These are phyloP conservation scores for Zygothrica quintamaculata DNA, from an alignment of 2,888 invertebrate genomes.

Conservation along the genomic window DNA sequence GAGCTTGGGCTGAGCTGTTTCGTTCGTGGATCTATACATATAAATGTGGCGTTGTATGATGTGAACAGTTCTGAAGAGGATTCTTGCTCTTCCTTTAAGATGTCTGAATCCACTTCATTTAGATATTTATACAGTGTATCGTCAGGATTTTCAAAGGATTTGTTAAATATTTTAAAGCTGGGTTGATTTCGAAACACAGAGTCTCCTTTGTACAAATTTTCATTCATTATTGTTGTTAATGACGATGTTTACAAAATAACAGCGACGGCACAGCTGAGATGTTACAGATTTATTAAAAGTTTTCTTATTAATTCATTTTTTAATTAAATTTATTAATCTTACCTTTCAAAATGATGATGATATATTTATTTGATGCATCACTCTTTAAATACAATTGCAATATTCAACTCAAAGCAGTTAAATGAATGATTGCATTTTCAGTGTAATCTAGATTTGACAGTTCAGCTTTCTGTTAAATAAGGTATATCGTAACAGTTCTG, in stretches of 20 bases:
- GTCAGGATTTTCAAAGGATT: slow-evolving; percentile 62
- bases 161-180: slow-evolving; percentile 73
- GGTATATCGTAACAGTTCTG: no score
- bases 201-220: slow-evolving; percentile 27
- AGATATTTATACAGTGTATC: slow-evolving; percentile 70
- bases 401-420: no score
- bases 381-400: no score
- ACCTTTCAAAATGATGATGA: no score
- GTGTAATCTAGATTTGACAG: no score
- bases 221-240: slow-evolving; percentile 29
- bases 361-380: no score
- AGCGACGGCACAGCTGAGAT: not conserved
- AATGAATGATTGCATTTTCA: no score
- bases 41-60: slow-evolving; percentile 18
- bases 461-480: no score
- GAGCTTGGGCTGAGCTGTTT: slow-evolving; percentile 24
- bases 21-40: slow-evolving; percentile 76
- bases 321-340: no score
- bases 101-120: slow-evolving; percentile 71
- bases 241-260: not conserved
- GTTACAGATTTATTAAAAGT: no score
- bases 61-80: slow-evolving; percentile 25
- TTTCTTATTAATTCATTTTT: no score
- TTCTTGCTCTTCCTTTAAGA: slow-evolving; percentile 39
- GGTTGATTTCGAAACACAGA: slow-evolving; percentile 70